Base-by-base conservation (phyloP, 2,797 vertebrate genomes). In the Atherinosoma microstoma region DNA sequence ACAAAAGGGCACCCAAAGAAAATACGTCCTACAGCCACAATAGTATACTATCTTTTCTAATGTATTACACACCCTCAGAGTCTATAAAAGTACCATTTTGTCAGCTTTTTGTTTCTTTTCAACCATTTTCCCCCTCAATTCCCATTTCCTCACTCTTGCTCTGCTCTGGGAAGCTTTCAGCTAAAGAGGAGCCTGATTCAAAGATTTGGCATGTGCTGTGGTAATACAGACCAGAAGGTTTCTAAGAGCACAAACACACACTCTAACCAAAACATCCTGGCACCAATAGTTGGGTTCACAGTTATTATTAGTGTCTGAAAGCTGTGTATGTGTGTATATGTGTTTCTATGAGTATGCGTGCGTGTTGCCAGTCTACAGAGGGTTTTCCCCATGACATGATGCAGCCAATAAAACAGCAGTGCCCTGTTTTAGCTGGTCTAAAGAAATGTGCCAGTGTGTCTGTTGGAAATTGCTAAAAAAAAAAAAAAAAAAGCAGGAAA, bases 151-250 rank as follows among this genome's bases (percentile, higher is more conserved):
- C 58, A 38, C 60, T 56, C 64, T 58, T 65, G 57, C 73, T 77
- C 47, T 76, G 60, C 81, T 82, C 73, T 84, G 64, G 79, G 82
- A 87, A 76, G 72, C 62, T 66, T 78, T 76, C 63, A 78, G 73
- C 79, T 80, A 75, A 67, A 82, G 76, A 73, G 60, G 3, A 27
- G 76, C 76, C 80, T 87, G 86, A 92, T 91, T 93, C 91, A 93
- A 91, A 91, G 84, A 86, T 83, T 58, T 79, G 90, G 90, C 90
- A 92, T 92, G 88, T 91, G 83, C 80, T 88, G 82, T 91, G 88
- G 81, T 94, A 94, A 95, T 93, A 89, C 82, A 91, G 90, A 94
- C 90, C 93, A 94, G 92, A 93, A 88, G 87, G 85, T 82, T 87
- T 89, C 75, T 70, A 75, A 76, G 79, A 45, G 30, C 65, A 70